Conservation (phyloP, 2,113 vertebrate genomes). For the Scalopus aquaticus region DNA sequence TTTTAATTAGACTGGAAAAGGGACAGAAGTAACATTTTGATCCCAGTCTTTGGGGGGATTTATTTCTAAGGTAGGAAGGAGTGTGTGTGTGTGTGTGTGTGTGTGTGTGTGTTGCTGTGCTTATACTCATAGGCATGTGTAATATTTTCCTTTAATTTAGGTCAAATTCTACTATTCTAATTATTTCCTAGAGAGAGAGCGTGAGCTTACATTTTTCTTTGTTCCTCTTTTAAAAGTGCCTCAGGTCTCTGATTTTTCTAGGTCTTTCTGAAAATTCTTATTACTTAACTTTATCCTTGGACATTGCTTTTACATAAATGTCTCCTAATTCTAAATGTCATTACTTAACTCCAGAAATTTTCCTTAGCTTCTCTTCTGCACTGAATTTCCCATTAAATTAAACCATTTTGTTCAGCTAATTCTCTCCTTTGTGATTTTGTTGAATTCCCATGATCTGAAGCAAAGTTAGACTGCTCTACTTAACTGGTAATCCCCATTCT, state of each 20-base stretch:
- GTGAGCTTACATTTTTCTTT: slow-evolving; percentile 67
- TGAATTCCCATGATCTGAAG: slow-evolving; percentile 79
- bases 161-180: slow-evolving; percentile 70
- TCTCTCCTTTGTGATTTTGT: slow-evolving; percentile 77
- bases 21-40: slow-evolving; percentile 55
- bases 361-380: slow-evolving; percentile 66
- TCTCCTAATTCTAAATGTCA: slow-evolving; percentile 71
- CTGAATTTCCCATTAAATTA: slow-evolving; percentile 74
- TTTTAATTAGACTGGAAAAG: slow-evolving; percentile 66
- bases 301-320: slow-evolving; percentile 59
- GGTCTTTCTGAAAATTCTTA: slow-evolving; percentile 71
- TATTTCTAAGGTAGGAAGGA: slow-evolving; percentile 36
- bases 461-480: slow-evolving; percentile 78
- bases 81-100: not conserved
- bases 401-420: slow-evolving; percentile 72
- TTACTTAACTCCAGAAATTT: slow-evolving; percentile 72
- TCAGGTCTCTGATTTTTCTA: slow-evolving; percentile 70
- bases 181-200: slow-evolving; percentile 57
- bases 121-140: not conserved
- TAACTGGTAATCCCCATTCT: slow-evolving; percentile 76
- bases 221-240: slow-evolving; percentile 69
- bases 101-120: not conserved
- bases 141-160: slow-evolving; percentile 71
- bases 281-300: slow-evolving; percentile 71
- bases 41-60: slow-evolving; percentile 47